Evolutionary conservation across 2,888 invertebrate species (phyloP), one percentile per base, ranked within the genome.

Genomic region (Periphyllus acericola): DNA sequence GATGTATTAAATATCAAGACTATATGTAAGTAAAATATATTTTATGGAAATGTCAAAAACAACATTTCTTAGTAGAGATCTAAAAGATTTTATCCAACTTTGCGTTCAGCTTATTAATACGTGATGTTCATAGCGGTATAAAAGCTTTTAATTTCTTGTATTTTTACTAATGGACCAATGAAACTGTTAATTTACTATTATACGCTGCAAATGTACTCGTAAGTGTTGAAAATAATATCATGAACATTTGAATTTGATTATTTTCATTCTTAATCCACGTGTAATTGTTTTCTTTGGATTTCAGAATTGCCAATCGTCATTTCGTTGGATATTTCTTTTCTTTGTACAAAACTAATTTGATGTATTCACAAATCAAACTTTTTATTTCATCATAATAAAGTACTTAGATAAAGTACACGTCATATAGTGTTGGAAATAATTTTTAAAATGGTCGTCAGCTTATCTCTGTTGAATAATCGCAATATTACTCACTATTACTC

Each of bases 101-200:
- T 25, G 60, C 3, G 60, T 29, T 29, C 29, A 68, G 29, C 8
- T 68, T 29, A 29, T 68, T 68, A 29, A n/a, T n/a, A n/a, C 29
- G 52, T 21, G 11, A 78, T 78, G 29, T 78, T 78, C 55, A 29
- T 6, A 60, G 55, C 52, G 52, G 78, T 32, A 78, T 21, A 32
- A 19, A 78, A 55, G 46, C 52, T 55, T 78, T 55, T 32, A 21
- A 9, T 55, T 52, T 32, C 52, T 76, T 25, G 76, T 52, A 78
- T 32, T 52, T 78, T 52, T 52, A n/a, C 32, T 55, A 78, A 78
- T 78, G 78, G 32, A 78, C 21, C 52, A 55, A 55, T 78, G 52
- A 25, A 78, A 29, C 52, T 21, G 60, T 21, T 21, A 21, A 25
- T 46, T 25, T 60, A 60, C 3, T 29, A 11, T 29, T 68, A n/a